Conservation (phyloP, 2,888 invertebrate genomes). For the Epinotia bilunana region DNA sequence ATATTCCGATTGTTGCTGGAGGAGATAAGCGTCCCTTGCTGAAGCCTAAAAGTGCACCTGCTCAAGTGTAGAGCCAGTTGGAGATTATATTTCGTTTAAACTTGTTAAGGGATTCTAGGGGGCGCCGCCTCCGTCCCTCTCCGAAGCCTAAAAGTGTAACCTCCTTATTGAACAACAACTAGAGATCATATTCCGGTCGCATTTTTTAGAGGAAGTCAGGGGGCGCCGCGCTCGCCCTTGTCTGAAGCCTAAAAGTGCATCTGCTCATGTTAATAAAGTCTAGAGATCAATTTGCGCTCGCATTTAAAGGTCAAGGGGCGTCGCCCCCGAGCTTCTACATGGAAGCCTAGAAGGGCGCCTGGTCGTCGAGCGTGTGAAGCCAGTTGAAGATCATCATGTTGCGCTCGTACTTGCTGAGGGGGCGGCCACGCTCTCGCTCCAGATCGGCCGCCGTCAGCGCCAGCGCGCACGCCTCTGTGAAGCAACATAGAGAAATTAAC, state of each 20-base stretch:
- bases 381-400: slow-evolving; percentile 98
- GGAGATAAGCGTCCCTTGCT: not conserved
- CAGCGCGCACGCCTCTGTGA: slow-evolving; percentile 75
- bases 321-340: not conserved
- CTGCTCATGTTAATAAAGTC: not conserved
- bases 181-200: no score
- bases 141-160: not conserved
- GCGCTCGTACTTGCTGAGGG: slow-evolving; percentile 94
- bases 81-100: not conserved
- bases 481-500: not conserved
- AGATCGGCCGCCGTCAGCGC: slow-evolving; percentile 90
- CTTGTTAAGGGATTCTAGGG: not conserved
- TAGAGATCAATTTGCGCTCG: no score
- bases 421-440: slow-evolving; percentile 92
- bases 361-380: slow-evolving; percentile 94
- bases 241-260: not conserved
- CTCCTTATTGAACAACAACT: not conserved
- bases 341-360: slow-evolving; percentile 78
- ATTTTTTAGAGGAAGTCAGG: not conserved
- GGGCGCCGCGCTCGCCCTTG: no score
- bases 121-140: no score
- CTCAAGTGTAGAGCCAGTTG: not conserved
- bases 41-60: not conserved
- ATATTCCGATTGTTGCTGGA: not conserved
- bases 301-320: not conserved